A percentile compares a stretch with the other conserved stretches of the same genome.
Conservation (phyloP, 92 coral and sea anemone genomes). For the Epizoanthus scotinus region DNA sequence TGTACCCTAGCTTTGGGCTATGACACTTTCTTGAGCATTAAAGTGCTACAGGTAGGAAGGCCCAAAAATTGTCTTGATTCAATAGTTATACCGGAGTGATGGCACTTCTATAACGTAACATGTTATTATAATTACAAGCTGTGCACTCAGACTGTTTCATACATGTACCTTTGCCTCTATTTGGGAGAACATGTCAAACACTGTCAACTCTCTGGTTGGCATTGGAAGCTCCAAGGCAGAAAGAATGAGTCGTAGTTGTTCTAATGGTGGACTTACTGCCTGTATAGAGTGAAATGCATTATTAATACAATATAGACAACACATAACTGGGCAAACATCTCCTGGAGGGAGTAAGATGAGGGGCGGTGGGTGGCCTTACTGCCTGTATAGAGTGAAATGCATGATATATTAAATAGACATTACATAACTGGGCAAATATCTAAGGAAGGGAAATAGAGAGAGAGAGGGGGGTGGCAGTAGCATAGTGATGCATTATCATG, state of each 20-base stretch:
- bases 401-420: neutral
- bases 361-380: slow-evolving; percentile 73
- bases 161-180: slow-evolving; percentile 79
- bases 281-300: neutral
- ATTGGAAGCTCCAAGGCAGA: slow-evolving; percentile 74
- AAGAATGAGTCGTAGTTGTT: slow-evolving; percentile 77
- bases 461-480: too few relatives aligned
- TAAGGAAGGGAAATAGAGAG: too few relatives aligned
- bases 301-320: neutral
- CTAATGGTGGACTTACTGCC: slow-evolving; percentile 84
- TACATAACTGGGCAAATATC: too few relatives aligned
- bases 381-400: slow-evolving; percentile 45
- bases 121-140: too few relatives aligned
- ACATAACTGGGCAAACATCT: too few relatives aligned
- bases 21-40: too few relatives aligned
- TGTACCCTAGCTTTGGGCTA: too few relatives aligned
- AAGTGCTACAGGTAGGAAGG: too few relatives aligned
- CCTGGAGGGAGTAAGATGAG: neutral
- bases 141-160: neutral
- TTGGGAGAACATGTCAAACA: slow-evolving; percentile 81
- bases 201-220: slow-evolving; percentile 76
- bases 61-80: too few relatives aligned
- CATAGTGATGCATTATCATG: too few relatives aligned
- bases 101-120: neutral
- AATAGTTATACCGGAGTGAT: too few relatives aligned